phyloP scores from a whole-genome alignment of 1,140 invertebrate species.

The Homalodisca vitripennis region DNA sequence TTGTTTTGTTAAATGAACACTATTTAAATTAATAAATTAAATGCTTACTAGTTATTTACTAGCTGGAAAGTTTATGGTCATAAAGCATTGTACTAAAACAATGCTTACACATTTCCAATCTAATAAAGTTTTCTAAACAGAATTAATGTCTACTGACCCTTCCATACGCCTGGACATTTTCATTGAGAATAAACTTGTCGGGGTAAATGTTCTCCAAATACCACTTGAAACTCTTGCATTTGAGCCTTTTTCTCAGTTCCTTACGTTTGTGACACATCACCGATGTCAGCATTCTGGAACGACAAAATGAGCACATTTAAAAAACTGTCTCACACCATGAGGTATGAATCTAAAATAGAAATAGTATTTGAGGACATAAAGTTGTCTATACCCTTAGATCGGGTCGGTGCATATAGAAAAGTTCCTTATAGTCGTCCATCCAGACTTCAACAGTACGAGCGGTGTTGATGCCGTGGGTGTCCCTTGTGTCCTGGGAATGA shows the following conservation, averaged over 20 bases:
- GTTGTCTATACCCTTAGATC: constrained; percentile 77
- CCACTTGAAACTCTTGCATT: constrained; percentile 81
- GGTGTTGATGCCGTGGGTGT: constrained; percentile 87
- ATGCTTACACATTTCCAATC: no score
- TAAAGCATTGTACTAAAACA: no score
- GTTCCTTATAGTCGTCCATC: constrained; percentile 89
- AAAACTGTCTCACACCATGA: background rate
- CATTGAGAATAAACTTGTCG: constrained; percentile 84
- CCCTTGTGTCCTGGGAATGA: constrained; percentile 84
- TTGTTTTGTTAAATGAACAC: no score
- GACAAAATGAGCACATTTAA: constrained; percentile 8
- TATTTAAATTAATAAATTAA: no score
- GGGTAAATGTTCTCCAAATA: constrained; percentile 77
- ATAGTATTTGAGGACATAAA: no score
- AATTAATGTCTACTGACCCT: no score
- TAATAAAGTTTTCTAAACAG: no score
- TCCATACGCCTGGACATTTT: constrained; percentile 77
- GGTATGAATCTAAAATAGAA: background rate
- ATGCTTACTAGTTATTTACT: no score
- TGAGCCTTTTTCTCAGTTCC: constrained; percentile 66
- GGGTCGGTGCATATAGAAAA: constrained; percentile 79
- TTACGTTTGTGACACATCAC: constrained; percentile 70
- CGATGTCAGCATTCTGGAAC: constrained; percentile 57
- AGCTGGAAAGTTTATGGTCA: no score
- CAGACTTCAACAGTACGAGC: constrained; percentile 85